Base-by-base conservation (phyloP, 2,888 invertebrate species). In the Cephonodes hylas region DNA sequence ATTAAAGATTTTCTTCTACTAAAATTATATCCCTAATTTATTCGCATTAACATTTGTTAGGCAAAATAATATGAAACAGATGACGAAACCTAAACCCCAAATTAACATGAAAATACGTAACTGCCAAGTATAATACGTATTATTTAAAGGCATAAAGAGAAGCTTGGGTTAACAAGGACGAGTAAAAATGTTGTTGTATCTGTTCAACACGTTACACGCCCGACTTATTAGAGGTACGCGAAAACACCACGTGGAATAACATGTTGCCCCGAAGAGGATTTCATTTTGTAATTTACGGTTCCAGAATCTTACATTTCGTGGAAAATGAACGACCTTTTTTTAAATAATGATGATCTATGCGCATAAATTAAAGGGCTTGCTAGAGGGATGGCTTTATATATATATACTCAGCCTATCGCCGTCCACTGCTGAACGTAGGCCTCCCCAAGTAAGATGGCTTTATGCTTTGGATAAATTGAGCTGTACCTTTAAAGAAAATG, bases 301-400 rank as follows among this genome's bases (percentile, higher is more conserved):
- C 8, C 27, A 27, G 31, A 48, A 53, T 53, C 18, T 44, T 13
- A 4, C 13, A 18, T 44, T 42, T 27, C 13, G 23, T 18, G 18
- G 44, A 44, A 58, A 42, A n/a, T 31, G 10, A 59, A 59, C 44
- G 31, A 53, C 53, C 53, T 31, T 18, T 53, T 45, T 20, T 8
- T 10, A 53, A 53, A 53, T 53, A 44, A 44, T 44, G 44, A 3
- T 44, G 18, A 53, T 18, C 18, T 27, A 53, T 53, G 53, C 53
- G 53, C 53, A 27, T 53, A 31, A 31, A 53, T 53, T 53, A 53
- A 53, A 53, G 53, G 27, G n/a, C 8, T 53, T 27, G 18, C 15
- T 15, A 7, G 27, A 18, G 27, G 3, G 27, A 10, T 18, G 27
- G 15, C 10, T 27, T 18, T n/a, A n/a, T n/a, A n/a, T n/a, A n/a